These are phyloP conservation scores for Cinclus cinclus DNA, from an alignment of 2,113 vertebrate species.

Conservation along the genomic window DNA sequence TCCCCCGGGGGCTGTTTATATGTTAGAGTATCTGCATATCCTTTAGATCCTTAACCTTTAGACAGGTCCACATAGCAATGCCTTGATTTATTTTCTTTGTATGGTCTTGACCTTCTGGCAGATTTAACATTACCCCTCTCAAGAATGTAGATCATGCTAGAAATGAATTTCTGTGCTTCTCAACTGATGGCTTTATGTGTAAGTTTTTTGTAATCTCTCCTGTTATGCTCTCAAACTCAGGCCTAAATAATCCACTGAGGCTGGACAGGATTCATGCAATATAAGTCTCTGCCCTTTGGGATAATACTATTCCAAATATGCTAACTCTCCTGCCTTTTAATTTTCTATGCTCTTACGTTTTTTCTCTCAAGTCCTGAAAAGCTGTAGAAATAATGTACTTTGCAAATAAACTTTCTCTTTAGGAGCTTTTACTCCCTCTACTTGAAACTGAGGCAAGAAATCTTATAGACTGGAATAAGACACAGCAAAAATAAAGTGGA, in stretches of 20 bases:
- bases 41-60: slow-evolving; percentile 77
- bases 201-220: slow-evolving; percentile 61
- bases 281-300: slow-evolving; percentile 56
- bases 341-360: neutral
- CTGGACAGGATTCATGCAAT: neutral
- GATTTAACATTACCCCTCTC: slow-evolving; percentile 44
- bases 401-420: neutral
- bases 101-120: slow-evolving; percentile 76
- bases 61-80: slow-evolving; percentile 55
- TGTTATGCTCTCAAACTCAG: slow-evolving; percentile 70
- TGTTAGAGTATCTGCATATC: slow-evolving; percentile 63
- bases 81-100: slow-evolving; percentile 75
- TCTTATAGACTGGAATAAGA: neutral
- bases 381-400: neutral
- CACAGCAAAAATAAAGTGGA: neutral
- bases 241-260: slow-evolving; percentile 60
- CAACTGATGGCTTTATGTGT: slow-evolving; percentile 18
- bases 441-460: neutral
- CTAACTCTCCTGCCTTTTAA: neutral
- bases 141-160: slow-evolving; percentile 55
- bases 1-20: slow-evolving; percentile 42
- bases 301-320: slow-evolving; percentile 52
- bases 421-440: neutral
- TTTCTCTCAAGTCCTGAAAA: neutral
- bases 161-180: slow-evolving; percentile 39